phyloP scores from a whole-genome alignment of 2,888 invertebrate species.

The Hymenopus coronatus region DNA sequence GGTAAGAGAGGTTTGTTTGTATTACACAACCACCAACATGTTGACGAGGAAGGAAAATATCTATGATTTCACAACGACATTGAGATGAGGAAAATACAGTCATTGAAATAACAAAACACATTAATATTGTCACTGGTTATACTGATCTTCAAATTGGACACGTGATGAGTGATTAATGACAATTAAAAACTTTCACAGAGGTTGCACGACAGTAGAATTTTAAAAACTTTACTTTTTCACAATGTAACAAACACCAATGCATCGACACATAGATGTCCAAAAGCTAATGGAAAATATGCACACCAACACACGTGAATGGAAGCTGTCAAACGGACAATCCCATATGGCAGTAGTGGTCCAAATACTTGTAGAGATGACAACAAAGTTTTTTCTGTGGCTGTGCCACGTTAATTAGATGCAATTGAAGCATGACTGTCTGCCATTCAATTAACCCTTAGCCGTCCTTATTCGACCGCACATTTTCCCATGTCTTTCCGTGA shows the following conservation, averaged over 20 bases:
- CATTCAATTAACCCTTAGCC: not conserved
- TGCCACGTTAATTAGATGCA: not conserved
- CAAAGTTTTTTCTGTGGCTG: not conserved
- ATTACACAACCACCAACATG: not conserved
- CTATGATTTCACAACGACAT: not conserved
- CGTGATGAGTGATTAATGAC: too few relatives aligned
- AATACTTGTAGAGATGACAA: not conserved
- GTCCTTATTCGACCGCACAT: not conserved
- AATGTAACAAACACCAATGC: not conserved
- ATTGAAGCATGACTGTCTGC: not conserved
- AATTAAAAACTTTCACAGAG: too few relatives aligned
- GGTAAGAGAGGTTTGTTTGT: not conserved
- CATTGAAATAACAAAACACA: not conserved
- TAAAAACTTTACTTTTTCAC: not conserved
- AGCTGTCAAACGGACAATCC: not conserved
- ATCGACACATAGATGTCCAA: not conserved
- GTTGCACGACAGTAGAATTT: not conserved
- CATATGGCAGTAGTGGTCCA: not conserved
- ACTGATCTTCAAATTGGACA: not conserved
- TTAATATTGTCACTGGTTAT: not conserved
- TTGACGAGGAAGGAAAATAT: not conserved
- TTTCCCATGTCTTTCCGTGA: not conserved
- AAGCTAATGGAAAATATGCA: not conserved
- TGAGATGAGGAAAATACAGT: not conserved
- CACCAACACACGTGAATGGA: not conserved